A percentile compares a stretch with the other conserved stretches of the same genome.
These are phyloP conservation scores for Drosophila helvetica DNA, from an alignment of 2,888 invertebrate genomes.

Conservation along the genomic window DNA sequence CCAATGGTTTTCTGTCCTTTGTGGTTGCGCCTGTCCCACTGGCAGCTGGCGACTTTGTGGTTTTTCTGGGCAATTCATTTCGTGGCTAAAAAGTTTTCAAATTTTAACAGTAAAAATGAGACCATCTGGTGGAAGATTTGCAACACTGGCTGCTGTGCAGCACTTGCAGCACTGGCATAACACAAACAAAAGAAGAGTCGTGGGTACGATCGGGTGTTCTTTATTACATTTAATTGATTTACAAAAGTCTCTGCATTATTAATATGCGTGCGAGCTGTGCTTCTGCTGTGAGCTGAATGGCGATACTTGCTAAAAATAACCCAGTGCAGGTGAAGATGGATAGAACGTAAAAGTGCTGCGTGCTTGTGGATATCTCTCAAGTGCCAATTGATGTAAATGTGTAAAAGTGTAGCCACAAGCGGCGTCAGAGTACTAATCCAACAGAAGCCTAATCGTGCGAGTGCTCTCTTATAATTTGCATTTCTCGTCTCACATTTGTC, in stretches of 20 bases:
- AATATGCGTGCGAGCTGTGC: slow-evolving; percentile 18
- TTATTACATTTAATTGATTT: slow-evolving; percentile 43
- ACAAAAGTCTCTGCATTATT: slow-evolving; percentile 12
- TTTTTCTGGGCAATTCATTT: slow-evolving; percentile 52
- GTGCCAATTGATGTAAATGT: slow-evolving; percentile 7
- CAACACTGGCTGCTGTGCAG: slow-evolving; percentile 37
- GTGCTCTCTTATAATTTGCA: not conserved
- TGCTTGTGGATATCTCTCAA: not conserved
- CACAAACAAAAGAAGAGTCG: slow-evolving; percentile 17
- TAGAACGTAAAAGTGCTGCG: not conserved
- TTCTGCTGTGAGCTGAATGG: not conserved
- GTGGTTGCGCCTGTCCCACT: slow-evolving; percentile 31
- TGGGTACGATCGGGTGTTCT: slow-evolving; percentile 27
- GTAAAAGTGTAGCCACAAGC: slow-evolving; percentile 12
- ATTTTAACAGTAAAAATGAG: not conserved
- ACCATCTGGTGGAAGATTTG: not conserved
- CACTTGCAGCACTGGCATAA: slow-evolving; percentile 14
- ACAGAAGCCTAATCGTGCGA: not conserved
- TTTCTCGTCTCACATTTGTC: slow-evolving; percentile 51
- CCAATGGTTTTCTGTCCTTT: slow-evolving; percentile 34
- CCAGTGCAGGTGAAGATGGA: slow-evolving; percentile 4
- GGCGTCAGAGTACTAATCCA: slow-evolving; percentile 20
- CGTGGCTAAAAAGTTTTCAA: slow-evolving; percentile 43
- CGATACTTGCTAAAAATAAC: not conserved
- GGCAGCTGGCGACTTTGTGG: slow-evolving; percentile 54